Base-by-base conservation (phyloP, 2,888 invertebrate genomes). In the Hirtodrosophila trivittata region DNA sequence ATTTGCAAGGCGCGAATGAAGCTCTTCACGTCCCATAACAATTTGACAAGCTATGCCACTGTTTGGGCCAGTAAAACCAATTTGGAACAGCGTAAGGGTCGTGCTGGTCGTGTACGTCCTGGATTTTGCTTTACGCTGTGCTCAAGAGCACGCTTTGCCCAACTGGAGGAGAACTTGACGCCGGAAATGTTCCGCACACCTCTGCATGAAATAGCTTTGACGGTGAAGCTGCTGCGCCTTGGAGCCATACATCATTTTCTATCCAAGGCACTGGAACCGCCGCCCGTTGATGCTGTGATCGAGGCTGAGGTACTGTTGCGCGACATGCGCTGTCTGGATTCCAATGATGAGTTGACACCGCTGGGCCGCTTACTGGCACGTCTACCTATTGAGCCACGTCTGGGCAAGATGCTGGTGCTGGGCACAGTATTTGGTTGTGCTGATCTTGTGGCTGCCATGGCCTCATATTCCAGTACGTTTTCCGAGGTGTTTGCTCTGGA, bases 131-230 rank as follows among this genome's bases (percentile, higher is more conserved):
- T 97, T 91, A 97, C 98, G 75, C 92, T 99, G 12, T 98, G 98
- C 84, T 96, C 95, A 0, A 92, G 92, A 73, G 94, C 96, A 0
- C 92, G 97, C 12, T 96, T 90, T 89, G 92, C 93, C 0, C 93
- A 92, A 51, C 91, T 97, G 43, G 97, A 97, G 1, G 95, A 98
- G 80, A 97, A 98, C 86, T 94, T 96, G 89, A 97, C 97, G 0
- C 98, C 99, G 0, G 99, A 99, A 92, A 99, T 99, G 94, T 97
- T 99, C 92, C 93, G 99, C 49, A 98, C 98, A 0, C 99, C 99
- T 0, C 91, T 99, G 10, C 98, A 99, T 87, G 98, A 99, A 89
- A 92, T 99, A 52, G 97, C 98, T 0, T 92, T 99, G 49, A 96
- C 96, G 33, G 97, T 97, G 55, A 97, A 91, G 89, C 92, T 99